A percentile compares a stretch with the other conserved stretches of the same genome.
Evolutionary conservation across 2,888 invertebrate genomes (phyloP).

Genomic region (Drosophila testacea): DNA sequence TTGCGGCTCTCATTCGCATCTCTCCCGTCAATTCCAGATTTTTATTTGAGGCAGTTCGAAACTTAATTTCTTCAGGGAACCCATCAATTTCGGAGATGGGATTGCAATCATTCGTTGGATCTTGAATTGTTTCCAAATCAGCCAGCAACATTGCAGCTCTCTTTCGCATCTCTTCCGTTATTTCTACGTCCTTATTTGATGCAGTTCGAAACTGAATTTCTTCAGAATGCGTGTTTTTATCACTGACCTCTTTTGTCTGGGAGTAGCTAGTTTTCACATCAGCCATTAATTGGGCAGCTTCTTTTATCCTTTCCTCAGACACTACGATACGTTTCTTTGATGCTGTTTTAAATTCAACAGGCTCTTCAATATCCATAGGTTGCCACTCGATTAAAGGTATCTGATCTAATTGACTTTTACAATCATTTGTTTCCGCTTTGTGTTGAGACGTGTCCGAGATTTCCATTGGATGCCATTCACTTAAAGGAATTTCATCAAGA

Average conservation of each 20-base stretch:
- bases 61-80: not conserved
- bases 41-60: slow-evolving; percentile 3
- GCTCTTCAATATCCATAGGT: not conserved
- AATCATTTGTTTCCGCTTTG: not conserved
- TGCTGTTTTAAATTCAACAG: not conserved
- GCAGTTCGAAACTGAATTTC: slow-evolving; percentile 14
- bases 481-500: slow-evolving; percentile 16
- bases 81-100: not conserved
- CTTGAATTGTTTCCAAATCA: slow-evolving; percentile 22
- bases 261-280: slow-evolving; percentile 6
- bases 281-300: slow-evolving; percentile 3
- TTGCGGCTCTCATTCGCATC: slow-evolving; percentile 5
- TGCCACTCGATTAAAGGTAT: slow-evolving; percentile 11
- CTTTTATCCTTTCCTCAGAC: not conserved
- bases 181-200: slow-evolving; percentile 21
- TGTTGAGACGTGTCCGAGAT: not conserved
- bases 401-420: slow-evolving; percentile 1
- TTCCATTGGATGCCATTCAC: slow-evolving; percentile 30
- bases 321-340: slow-evolving; percentile 6
- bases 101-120: not conserved
- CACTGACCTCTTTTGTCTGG: not conserved
- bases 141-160: slow-evolving; percentile 28
- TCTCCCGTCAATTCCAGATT: slow-evolving; percentile 22
- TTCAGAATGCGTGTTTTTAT: not conserved
- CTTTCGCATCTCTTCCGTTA: slow-evolving; percentile 31